Conservation (phyloP, 2,797 vertebrate species). For the Schizopygopsis malacanthus region DNA sequence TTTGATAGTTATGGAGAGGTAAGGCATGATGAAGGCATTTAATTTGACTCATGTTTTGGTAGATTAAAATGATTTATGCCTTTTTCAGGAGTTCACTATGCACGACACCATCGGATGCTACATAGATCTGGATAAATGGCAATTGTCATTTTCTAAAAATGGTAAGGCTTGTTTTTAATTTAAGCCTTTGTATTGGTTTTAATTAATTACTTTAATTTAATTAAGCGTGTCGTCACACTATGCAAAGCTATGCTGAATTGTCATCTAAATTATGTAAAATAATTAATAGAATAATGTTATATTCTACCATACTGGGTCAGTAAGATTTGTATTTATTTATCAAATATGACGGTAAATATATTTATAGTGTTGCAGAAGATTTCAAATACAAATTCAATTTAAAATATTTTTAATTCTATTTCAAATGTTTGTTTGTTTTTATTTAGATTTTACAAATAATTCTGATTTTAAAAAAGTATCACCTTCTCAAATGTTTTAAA, state of each 20-base stretch:
- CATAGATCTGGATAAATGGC: conserved; percentile 86
- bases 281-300: no score
- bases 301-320: background rate
- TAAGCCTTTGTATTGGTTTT: background rate
- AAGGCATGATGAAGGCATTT: conserved; percentile 39
- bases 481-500: background rate
- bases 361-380: no score
- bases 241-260: background rate
- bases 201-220: background rate
- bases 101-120: conserved; percentile 96
- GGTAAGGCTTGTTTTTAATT: conserved; percentile 72
- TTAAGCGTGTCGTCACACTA: background rate
- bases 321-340: background rate
- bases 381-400: background rate
- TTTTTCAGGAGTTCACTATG: conserved; percentile 94
- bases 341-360: no score
- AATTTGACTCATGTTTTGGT: background rate
- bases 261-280: no score
- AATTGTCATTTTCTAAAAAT: conserved; percentile 95
- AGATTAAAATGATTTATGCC: background rate
- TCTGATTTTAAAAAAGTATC: no score
- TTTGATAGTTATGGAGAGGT: conserved; percentile 99
- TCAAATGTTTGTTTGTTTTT: no score
- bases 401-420: background rate
- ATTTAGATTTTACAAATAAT: background rate